Evolutionary conservation across 2,888 invertebrate species (phyloP), one percentile per base, ranked within the genome.

Genomic region (Rhyacophila evoluta): DNA sequence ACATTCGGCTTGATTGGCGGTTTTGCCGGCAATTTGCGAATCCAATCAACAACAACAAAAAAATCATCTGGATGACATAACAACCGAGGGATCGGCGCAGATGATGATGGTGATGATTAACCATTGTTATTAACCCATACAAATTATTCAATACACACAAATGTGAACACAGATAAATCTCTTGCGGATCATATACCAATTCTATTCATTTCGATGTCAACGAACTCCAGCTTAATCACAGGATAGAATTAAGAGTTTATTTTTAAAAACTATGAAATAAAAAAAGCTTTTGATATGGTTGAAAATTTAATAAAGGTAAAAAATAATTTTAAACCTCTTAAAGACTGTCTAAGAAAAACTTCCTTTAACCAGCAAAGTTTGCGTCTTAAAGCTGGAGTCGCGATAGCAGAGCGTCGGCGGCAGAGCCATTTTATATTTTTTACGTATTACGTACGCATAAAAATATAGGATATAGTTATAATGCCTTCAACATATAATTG

Each of bases 21-120:
- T 55, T 55, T 55, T 8, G 55, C 55, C 55, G 55, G 6, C 55
- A 55, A 55, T 55, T 55, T 25, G 55, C 55, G 55, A 55, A 55
- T 55, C 55, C 55, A 55, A 55, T 55, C 55, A 25, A n/a, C n/a
- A n/a, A n/a, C n/a, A n/a, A n/a, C n/a, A n/a, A n/a, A 55, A 55
- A 55, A 55, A 55, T 19, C 25, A 19, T 55, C 19, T 2, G 10
- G 55, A 55, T 55, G 55, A 55, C 25, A 55, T 25, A 55, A 25
- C 55, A 55, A 19, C 19, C 55, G 19, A 55, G 55, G 55, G 55
- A 19, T 55, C 19, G 55, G 55, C 25, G 55, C 29, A 33, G 29
- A 55, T 55, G 55, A 41, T 41, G 41, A 55, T 55, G 55, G 19
- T 19, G 55, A 55, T 55, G 55, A 55, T 55, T 55, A 55, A 55